These are phyloP conservation scores for Agonopterix subpropinquella DNA, from an alignment of 2,888 invertebrate genomes.

Conservation along the genomic window DNA sequence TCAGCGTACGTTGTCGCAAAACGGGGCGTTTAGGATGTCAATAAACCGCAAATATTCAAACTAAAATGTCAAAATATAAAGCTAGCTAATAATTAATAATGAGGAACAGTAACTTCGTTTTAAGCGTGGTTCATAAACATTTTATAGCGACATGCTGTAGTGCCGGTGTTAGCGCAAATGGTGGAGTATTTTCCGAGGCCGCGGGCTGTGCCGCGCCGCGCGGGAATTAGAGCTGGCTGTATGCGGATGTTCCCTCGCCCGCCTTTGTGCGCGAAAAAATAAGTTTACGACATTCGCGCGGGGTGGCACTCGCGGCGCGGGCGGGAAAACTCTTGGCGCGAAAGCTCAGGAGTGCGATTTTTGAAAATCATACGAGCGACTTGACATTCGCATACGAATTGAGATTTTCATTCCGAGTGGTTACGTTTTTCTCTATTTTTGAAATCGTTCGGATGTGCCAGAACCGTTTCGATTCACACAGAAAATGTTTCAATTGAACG, in stretches of 20 bases:
- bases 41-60: too few species aligned
- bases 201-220: slow-evolving; percentile 12
- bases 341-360: slow-evolving; percentile 7
- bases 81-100: neutral
- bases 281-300: slow-evolving; percentile 18
- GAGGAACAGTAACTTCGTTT: neutral
- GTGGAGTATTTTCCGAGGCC: slow-evolving; percentile 18
- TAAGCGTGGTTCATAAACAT: slow-evolving; percentile 7
- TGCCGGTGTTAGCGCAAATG: slow-evolving; percentile 9
- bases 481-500: too few species aligned
- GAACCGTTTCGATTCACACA: too few species aligned
- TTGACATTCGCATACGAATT: too few species aligned
- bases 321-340: slow-evolving; percentile 3
- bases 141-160: slow-evolving; percentile 6
- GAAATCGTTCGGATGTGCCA: too few species aligned
- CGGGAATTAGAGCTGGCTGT: slow-evolving; percentile 21
- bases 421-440: too few species aligned
- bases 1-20: neutral
- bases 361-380: too few species aligned
- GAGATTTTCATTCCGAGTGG: too few species aligned
- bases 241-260: slow-evolving; percentile 15
- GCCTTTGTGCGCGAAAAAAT: slow-evolving; percentile 23
- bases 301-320: slow-evolving; percentile 4
- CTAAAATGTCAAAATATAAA: too few species aligned
- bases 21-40: neutral